Conservation (phyloP, 2,888 invertebrate species). For the Congeria kusceri region DNA sequence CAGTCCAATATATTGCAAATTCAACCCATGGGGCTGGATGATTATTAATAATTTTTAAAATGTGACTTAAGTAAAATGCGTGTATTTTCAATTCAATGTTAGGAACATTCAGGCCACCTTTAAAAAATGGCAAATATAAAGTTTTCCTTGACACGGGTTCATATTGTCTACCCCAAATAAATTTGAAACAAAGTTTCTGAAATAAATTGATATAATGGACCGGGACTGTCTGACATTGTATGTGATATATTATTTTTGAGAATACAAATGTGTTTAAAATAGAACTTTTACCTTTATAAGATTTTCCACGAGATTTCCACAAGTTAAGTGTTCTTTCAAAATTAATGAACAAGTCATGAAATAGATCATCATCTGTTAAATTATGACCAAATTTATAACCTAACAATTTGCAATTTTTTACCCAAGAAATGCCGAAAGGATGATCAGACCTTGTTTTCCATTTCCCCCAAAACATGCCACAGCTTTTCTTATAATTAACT, state of each 20-base stretch:
- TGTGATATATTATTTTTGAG: slow-evolving; percentile 17
- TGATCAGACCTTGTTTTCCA: slow-evolving; percentile 61
- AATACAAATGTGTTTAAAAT: slow-evolving; percentile 20
- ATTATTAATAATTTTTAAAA: slow-evolving; percentile 16
- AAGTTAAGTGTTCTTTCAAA: slow-evolving; percentile 37
- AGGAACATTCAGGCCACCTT: slow-evolving; percentile 46
- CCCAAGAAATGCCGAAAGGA: slow-evolving; percentile 63
- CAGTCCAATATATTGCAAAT: slow-evolving; percentile 29
- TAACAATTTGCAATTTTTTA: slow-evolving; percentile 50
- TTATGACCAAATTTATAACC: slow-evolving; percentile 52
- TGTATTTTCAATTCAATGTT: slow-evolving; percentile 27
- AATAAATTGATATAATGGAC: slow-evolving; percentile 22
- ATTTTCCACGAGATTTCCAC: slow-evolving; percentile 3
- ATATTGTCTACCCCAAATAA: slow-evolving; percentile 40
- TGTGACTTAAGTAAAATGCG: slow-evolving; percentile 28
- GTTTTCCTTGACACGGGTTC: slow-evolving; percentile 23
- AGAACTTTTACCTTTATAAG: slow-evolving; percentile 20
- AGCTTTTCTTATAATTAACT: slow-evolving; percentile 54
- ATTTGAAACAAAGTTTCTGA: slow-evolving; percentile 27
- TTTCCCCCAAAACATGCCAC: slow-evolving; percentile 57
- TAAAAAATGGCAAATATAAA: slow-evolving; percentile 5
- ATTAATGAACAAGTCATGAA: slow-evolving; percentile 38
- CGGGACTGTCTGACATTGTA: neutral
- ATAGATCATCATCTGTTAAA: slow-evolving; percentile 42
- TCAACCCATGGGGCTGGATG: slow-evolving; percentile 14